These are phyloP conservation scores for Ataeniobius toweri DNA, from an alignment of 2,797 vertebrate genomes.

Conservation along the genomic window DNA sequence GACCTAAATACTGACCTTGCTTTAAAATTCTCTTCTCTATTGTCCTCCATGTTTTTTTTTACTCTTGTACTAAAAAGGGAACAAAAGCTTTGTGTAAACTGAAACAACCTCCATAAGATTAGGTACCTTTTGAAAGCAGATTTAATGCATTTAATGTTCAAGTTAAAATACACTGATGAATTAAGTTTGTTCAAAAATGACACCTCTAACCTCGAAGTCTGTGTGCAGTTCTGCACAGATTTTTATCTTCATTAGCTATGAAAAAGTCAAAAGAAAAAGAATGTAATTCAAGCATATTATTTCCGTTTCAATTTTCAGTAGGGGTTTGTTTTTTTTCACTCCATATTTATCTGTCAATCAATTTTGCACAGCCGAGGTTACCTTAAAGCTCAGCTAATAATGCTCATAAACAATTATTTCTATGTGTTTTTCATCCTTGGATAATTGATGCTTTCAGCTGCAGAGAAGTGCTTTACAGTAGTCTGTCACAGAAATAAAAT, in stretches of 20 bases:
- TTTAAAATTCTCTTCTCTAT: no score
- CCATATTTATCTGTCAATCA: conserved; percentile 17
- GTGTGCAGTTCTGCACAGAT: not conserved
- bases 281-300: not conserved
- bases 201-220: not conserved
- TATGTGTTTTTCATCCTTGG: conserved; percentile 3
- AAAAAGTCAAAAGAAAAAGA: not conserved
- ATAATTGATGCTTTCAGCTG: conserved; percentile 35
- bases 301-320: not conserved
- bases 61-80: no score
- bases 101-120: no score
- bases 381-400: conserved; percentile 19
- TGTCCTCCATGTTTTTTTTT: no score
- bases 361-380: conserved; percentile 15
- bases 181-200: no score
- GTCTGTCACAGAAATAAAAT: conserved; percentile 19
- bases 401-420: conserved; percentile 1
- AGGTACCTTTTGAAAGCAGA: no score
- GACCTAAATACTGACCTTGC: no score
- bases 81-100: no score
- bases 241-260: not conserved
- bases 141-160: no score
- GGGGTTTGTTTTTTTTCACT: not conserved
- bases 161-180: no score
- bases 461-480: conserved; percentile 12